A percentile compares a stretch with the other conserved stretches of the same genome.
Conservation (phyloP, 1,140 invertebrate species). For the Matsumurasca onukii region DNA sequence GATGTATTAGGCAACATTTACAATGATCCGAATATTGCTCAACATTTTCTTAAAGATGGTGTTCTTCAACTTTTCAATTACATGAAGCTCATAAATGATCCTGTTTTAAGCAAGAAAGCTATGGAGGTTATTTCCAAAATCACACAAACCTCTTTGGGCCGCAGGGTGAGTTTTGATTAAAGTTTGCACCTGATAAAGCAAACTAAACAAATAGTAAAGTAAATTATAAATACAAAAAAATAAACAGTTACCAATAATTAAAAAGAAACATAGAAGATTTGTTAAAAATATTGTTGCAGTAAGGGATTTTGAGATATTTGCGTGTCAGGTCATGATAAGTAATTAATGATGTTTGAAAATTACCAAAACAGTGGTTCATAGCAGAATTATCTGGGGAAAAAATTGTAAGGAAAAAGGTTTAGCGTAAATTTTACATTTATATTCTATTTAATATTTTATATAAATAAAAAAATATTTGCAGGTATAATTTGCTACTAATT, state of each 20-base stretch:
- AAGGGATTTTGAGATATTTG: not conserved
- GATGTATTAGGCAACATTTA: constrained; percentile 39
- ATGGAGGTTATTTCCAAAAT: constrained; percentile 43
- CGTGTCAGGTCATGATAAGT: too few species aligned
- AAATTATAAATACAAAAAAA: too few species aligned
- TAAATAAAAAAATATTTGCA: too few species aligned
- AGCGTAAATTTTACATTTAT: not conserved
- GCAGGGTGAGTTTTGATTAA: constrained; percentile 40
- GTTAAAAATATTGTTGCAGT: too few species aligned
- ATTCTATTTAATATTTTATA: too few species aligned
- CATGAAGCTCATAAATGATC: constrained; percentile 37
- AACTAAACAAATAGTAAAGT: too few species aligned
- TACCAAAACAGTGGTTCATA: too few species aligned
- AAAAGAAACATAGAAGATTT: too few species aligned
- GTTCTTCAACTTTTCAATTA: constrained; percentile 42
- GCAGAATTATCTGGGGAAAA: too few species aligned
- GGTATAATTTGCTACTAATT: not conserved
- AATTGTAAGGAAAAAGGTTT: not conserved
- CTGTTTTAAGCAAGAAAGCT: constrained; percentile 32
- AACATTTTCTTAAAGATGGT: constrained; percentile 42
- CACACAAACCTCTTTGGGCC: constrained; percentile 39
- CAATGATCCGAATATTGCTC: constrained; percentile 41
- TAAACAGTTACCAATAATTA: too few species aligned
- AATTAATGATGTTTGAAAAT: too few species aligned
- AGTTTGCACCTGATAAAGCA: not conserved